Evolutionary conservation across 2,113 vertebrate genomes (phyloP).

Genomic region (Corythornis cristatus): DNA sequence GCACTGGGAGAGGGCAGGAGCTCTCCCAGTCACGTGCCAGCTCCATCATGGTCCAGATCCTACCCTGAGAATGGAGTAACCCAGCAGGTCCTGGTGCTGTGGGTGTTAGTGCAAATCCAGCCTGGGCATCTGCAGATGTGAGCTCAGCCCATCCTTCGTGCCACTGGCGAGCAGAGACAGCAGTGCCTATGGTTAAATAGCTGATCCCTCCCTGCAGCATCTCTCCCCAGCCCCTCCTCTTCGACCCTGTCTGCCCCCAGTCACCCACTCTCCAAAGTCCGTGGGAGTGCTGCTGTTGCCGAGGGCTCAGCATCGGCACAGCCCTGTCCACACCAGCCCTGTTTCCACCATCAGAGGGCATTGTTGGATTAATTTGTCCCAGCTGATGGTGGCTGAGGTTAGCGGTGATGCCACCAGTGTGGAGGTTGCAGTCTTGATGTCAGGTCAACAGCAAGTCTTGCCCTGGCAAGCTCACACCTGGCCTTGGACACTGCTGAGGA

Average conservation of each 20-base stretch:
- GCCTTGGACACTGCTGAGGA: background rate
- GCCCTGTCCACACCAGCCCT: background rate
- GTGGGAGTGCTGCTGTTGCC: background rate
- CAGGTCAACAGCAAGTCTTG: background rate
- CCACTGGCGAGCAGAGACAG: background rate
- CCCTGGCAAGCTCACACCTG: background rate
- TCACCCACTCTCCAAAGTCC: background rate
- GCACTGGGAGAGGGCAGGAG: background rate
- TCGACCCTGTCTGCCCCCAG: background rate
- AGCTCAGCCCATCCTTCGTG: background rate
- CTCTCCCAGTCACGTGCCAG: rapidly evolving
- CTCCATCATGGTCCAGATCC: background rate
- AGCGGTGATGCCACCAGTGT: rapidly evolving
- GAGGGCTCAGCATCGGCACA: background rate
- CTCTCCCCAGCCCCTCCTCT: background rate
- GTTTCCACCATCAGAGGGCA: constrained; percentile 56
- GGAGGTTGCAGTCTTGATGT: background rate
- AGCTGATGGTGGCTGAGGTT: background rate
- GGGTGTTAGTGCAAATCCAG: background rate
- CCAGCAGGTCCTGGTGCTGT: background rate
- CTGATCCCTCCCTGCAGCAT: background rate
- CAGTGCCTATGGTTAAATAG: background rate
- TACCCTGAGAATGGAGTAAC: background rate
- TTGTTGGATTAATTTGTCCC: background rate
- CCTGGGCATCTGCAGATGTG: rapidly evolving